Percentiles rank a stretch among this genome's conserved stretches.
phyloP scores from a whole-genome alignment of 2,888 invertebrate genomes.

The Bruchidius siliquastri region DNA sequence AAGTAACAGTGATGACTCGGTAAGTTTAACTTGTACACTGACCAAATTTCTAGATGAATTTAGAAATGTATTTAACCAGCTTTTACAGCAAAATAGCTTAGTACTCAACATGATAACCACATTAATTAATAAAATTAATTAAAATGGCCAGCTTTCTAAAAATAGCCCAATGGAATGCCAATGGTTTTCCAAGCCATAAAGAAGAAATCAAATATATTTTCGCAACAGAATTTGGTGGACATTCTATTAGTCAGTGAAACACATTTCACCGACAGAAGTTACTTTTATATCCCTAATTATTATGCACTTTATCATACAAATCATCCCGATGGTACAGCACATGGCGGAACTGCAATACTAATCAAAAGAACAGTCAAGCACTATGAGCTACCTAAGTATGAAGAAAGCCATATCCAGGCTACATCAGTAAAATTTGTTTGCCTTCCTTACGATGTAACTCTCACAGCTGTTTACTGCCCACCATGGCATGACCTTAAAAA shows the following conservation, averaged over 20 bases:
- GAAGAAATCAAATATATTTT: background rate
- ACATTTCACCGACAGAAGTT: slow-evolving; percentile 13
- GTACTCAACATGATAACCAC: slow-evolving; percentile 11
- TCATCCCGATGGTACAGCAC: slow-evolving; percentile 14
- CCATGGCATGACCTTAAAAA: slow-evolving; percentile 23
- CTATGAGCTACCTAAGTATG: slow-evolving; percentile 14
- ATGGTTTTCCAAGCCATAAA: slow-evolving; percentile 8
- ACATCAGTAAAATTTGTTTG: slow-evolving; percentile 1
- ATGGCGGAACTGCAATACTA: slow-evolving; percentile 15
- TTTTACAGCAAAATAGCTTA: slow-evolving; percentile 9
- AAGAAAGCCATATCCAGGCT: slow-evolving; percentile 3
- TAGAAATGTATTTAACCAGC: slow-evolving; percentile 10
- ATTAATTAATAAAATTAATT: background rate
- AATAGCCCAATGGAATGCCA: slow-evolving; percentile 12
- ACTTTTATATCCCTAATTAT: slow-evolving; percentile 11
- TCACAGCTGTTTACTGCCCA: slow-evolving; percentile 21
- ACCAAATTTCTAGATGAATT: slow-evolving; percentile 9
- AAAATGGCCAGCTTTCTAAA: background rate
- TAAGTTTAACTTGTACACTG: background rate
- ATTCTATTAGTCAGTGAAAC: slow-evolving; percentile 20
- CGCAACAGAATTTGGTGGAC: slow-evolving; percentile 7
- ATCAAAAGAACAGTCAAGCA: slow-evolving; percentile 13
- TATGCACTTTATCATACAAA: slow-evolving; percentile 12
- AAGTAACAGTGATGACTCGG: background rate
- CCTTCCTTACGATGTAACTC: background rate